Conservation (phyloP, 2,888 invertebrate genomes). For the Ormyrus nitidulus region DNA sequence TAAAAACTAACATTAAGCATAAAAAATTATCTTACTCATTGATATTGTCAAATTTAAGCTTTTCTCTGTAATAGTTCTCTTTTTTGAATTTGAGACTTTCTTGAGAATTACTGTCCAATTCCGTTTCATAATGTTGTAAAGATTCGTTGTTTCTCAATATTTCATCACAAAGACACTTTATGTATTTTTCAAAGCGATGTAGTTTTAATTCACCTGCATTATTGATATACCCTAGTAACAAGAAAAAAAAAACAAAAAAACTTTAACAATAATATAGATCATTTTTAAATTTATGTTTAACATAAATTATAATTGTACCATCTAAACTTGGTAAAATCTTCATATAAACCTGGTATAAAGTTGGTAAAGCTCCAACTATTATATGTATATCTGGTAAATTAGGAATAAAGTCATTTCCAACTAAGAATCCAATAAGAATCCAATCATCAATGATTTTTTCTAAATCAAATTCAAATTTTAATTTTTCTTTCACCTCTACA, state of each 20-base stretch:
- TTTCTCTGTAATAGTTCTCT: constrained; percentile 93
- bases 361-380: constrained; percentile 89
- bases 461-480: constrained; percentile 87
- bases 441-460: constrained; percentile 98
- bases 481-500: constrained; percentile 79
- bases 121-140: neutral
- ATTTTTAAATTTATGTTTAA: constrained; percentile 4
- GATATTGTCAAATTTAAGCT: constrained; percentile 87
- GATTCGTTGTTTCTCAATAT: neutral
- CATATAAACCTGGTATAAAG: constrained; percentile 92
- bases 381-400: constrained; percentile 97
- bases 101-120: neutral
- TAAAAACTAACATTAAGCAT: neutral
- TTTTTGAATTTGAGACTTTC: constrained; percentile 78
- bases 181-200: constrained; percentile 88
- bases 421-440: constrained; percentile 97
- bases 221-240: constrained; percentile 89
- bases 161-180: constrained; percentile 76
- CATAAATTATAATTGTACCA: constrained; percentile 77
- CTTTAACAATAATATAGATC: too few species aligned
- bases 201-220: constrained; percentile 91
- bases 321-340: constrained; percentile 89
- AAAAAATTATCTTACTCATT: constrained; percentile 79
- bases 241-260: too few species aligned
- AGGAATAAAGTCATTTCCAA: constrained; percentile 99